These are phyloP conservation scores for Cryptoprocta ferox DNA, from an alignment of 2,797 vertebrate species.

Conservation along the genomic window DNA sequence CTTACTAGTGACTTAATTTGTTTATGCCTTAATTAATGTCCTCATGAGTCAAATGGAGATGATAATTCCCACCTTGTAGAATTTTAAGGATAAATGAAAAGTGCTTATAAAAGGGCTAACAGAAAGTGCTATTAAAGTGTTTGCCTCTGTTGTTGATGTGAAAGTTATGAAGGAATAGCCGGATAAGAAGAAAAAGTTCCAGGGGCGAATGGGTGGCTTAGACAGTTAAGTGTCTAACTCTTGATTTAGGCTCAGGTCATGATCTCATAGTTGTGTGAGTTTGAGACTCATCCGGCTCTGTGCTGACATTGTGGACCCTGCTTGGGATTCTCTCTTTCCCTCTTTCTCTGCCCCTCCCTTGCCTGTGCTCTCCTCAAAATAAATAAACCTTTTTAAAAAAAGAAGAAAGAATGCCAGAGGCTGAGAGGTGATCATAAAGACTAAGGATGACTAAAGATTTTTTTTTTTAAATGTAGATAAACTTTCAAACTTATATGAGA, in stretches of 20 bases:
- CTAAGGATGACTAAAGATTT: neutral
- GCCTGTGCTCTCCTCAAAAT: too few species aligned
- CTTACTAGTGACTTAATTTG: neutral
- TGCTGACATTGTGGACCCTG: too few species aligned
- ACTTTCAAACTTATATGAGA: slow-evolving; percentile 10
- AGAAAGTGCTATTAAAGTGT: neutral
- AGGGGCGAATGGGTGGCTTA: neutral
- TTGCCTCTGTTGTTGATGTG: neutral
- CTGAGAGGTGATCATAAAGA: neutral
- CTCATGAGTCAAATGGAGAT: neutral
- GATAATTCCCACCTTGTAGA: neutral
- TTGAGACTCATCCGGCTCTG: too few species aligned
- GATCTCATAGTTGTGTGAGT: too few species aligned
- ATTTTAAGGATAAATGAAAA: neutral
- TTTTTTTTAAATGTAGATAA: neutral
- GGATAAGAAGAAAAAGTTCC: neutral
- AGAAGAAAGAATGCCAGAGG: neutral
- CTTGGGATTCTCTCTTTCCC: too few species aligned
- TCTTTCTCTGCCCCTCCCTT: too few species aligned
- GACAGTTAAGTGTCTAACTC: too few species aligned
- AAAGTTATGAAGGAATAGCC: neutral
- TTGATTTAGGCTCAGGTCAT: too few species aligned
- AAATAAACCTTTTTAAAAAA: too few species aligned
- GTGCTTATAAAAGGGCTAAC: neutral
- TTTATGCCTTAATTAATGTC: neutral